Evolutionary conservation across 2,888 invertebrate genomes (phyloP).

Genomic region (Tricholauxania praeusta): DNA sequence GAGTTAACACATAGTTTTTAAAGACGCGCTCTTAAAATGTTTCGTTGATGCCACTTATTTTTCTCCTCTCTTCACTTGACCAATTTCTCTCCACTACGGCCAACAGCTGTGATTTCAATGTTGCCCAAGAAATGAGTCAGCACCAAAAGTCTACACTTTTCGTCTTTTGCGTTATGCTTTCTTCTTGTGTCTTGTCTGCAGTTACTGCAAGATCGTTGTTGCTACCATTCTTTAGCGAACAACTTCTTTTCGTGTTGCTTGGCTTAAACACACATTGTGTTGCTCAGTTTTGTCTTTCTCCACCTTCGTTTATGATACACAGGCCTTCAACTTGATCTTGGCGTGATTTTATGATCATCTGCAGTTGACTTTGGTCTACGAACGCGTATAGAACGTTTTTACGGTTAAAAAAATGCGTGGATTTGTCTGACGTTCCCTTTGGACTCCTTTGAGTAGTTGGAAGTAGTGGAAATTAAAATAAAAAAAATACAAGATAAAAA

Average conservation of each 20-base stretch:
- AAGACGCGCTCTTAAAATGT: no score
- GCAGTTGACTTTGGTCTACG: constrained; percentile 44
- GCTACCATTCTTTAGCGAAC: neutral
- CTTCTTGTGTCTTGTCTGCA: neutral
- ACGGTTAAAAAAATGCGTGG: constrained; percentile 12
- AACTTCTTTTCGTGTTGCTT: neutral
- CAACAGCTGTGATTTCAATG: no score
- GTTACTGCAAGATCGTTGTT: constrained; percentile 6
- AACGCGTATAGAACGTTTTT: constrained; percentile 43
- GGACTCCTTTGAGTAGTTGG: neutral
- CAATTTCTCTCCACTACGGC: no score
- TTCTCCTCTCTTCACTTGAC: no score
- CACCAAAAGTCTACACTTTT: constrained; percentile 6
- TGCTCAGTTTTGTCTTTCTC: neutral
- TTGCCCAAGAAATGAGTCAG: no score
- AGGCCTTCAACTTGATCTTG: constrained; percentile 48
- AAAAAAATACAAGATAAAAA: no score
- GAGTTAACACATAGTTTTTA: no score
- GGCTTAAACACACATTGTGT: neutral
- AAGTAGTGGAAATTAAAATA: neutral
- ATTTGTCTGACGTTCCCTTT: neutral
- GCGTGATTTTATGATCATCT: constrained; percentile 41
- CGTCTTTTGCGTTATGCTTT: neutral
- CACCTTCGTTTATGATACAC: constrained; percentile 27
- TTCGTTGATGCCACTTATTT: no score